Conservation (phyloP, 2,113 vertebrate genomes). For the Colossoma macropomum region DNA sequence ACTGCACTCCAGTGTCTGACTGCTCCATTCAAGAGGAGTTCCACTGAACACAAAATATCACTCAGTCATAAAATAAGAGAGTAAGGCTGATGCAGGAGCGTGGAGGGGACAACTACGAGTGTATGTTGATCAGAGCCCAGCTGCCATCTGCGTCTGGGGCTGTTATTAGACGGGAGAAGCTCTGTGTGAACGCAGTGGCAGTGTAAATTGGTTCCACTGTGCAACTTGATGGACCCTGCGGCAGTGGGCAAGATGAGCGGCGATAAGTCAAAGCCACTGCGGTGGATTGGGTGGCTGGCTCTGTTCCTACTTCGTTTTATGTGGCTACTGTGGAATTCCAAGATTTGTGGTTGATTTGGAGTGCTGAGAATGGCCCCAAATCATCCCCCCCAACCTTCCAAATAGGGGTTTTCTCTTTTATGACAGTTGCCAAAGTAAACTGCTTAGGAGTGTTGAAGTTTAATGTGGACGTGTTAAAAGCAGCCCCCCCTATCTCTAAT, state of each 20-base stretch:
- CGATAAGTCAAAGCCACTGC: conserved; percentile 68
- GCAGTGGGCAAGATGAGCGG: conserved; percentile 59
- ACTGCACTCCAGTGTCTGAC: neutral
- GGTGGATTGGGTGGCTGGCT: conserved; percentile 62
- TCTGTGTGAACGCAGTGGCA: conserved; percentile 48
- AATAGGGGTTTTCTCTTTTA: conserved; percentile 54
- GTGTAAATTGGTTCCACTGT: conserved; percentile 57
- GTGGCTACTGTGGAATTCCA: conserved; percentile 59
- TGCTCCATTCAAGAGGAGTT: conserved; percentile 5
- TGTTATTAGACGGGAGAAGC: conserved; percentile 13
- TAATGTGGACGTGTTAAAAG: conserved; percentile 49
- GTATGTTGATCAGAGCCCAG: neutral
- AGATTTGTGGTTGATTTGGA: conserved; percentile 61
- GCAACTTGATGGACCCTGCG: conserved; percentile 50
- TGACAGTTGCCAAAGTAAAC: conserved; percentile 55
- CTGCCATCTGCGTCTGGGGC: conserved; percentile 20
- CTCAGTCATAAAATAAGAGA: neutral
- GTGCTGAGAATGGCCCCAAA: conserved; percentile 46
- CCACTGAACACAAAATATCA: neutral
- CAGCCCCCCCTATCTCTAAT: conserved; percentile 21
- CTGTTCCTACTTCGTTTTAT: conserved; percentile 62
- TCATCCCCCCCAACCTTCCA: conserved; percentile 31
- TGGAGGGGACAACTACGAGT: neutral
- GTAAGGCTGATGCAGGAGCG: neutral
- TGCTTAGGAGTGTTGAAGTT: conserved; percentile 27